A percentile compares a stretch with the other conserved stretches of the same genome.
Conservation (phyloP, 2,113 vertebrate genomes). For the Rafetus swinhoei region DNA sequence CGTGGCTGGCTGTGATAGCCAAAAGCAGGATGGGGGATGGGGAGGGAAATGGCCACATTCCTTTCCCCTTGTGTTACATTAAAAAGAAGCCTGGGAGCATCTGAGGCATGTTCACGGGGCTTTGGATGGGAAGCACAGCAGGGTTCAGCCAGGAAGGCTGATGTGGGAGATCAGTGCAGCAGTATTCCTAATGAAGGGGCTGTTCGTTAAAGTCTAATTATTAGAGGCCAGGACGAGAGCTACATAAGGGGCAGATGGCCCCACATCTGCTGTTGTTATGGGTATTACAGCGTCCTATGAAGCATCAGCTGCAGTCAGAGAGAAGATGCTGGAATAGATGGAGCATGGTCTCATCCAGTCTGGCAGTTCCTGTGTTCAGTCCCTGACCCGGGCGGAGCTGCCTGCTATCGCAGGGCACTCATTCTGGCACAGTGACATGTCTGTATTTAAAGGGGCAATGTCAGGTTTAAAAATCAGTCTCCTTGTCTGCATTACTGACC, state of each 20-base stretch:
- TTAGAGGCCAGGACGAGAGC: neutral
- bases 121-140: constrained; percentile 39
- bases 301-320: neutral
- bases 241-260: constrained; percentile 5
- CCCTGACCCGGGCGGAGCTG: neutral
- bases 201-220: neutral
- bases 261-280: neutral
- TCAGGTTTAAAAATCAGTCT: neutral
- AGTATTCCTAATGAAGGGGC: neutral
- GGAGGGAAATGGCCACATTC: constrained; percentile 6
- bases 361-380: neutral
- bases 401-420: neutral
- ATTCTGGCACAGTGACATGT: neutral
- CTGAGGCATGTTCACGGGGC: neutral
- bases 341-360: neutral
- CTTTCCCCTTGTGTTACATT: neutral
- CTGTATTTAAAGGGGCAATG: neutral
- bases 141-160: constrained; percentile 10
- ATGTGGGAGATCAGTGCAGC: neutral
- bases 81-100: neutral
- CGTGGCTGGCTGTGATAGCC: constrained; percentile 14
- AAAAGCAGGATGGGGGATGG: neutral
- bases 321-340: neutral
- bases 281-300: neutral
- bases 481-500: neutral